Percentiles rank a stretch among this genome's conserved stretches.
These are phyloP conservation scores for Byasa hedistus DNA, from an alignment of 2,888 invertebrate species.

Conservation along the genomic window DNA sequence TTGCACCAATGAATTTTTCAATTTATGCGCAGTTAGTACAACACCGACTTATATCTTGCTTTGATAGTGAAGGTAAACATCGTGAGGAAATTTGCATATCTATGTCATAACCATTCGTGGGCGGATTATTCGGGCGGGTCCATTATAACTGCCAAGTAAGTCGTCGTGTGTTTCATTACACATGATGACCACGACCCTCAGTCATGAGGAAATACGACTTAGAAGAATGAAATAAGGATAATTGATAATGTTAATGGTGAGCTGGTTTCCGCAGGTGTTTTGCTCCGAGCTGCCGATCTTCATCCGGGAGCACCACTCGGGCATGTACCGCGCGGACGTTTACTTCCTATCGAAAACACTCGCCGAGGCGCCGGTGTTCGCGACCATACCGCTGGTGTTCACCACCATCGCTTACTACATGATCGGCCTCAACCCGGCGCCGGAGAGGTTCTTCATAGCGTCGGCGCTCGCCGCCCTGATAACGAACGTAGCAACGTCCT, in stretches of 20 bases:
- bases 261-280: slow-evolving; percentile 84
- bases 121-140: no score
- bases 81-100: no score
- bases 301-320: slow-evolving; percentile 91
- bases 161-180: no score
- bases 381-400: slow-evolving; percentile 90
- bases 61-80: no score
- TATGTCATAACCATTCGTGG: no score
- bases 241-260: neutral
- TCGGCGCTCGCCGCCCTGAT: slow-evolving; percentile 88
- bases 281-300: slow-evolving; percentile 94
- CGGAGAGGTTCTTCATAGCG: slow-evolving; percentile 85
- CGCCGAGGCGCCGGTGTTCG: slow-evolving; percentile 92
- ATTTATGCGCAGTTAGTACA: no score
- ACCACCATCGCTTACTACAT: slow-evolving; percentile 92
- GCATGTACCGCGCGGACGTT: slow-evolving; percentile 94
- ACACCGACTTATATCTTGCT: no score
- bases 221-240: no score
- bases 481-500: slow-evolving; percentile 93
- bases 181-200: no score
- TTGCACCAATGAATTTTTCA: no score
- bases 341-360: slow-evolving; percentile 95
- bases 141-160: no score
- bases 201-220: no score
- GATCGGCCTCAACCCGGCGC: slow-evolving; percentile 88